Percentiles rank a stretch among this genome's conserved stretches.
phyloP scores from a whole-genome alignment of 1,140 invertebrate genomes.

The Tetragonula clypearis region DNA sequence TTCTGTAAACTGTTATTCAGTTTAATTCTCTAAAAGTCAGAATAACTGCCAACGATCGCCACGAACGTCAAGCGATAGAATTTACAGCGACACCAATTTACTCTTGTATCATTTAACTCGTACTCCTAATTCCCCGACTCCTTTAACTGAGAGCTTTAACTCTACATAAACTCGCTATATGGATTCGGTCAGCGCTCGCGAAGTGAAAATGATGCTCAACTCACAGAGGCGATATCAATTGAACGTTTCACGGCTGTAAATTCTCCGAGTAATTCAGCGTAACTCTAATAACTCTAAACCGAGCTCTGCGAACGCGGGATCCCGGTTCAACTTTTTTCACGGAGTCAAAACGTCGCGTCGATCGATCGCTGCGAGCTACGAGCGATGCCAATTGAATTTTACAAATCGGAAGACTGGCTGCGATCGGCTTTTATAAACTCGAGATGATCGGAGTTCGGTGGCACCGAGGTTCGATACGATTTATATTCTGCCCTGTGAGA shows the following conservation, averaged over 20 bases:
- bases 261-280: background rate
- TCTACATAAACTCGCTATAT: background rate
- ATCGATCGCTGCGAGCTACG: background rate
- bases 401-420: background rate
- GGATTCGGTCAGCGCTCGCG: too few relatives aligned
- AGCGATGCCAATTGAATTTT: background rate
- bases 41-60: too few relatives aligned
- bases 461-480: constrained; percentile 2
- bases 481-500: background rate
- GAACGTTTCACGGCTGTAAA: background rate
- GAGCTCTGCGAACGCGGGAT: background rate
- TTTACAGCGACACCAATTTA: too few relatives aligned
- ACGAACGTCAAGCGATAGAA: too few relatives aligned
- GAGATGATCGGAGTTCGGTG: background rate
- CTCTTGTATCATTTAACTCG: too few relatives aligned
- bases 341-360: background rate
- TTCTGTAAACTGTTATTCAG: too few relatives aligned
- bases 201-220: background rate
- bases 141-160: too few relatives aligned
- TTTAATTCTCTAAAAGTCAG: too few relatives aligned
- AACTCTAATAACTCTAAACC: too few relatives aligned
- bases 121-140: too few relatives aligned
- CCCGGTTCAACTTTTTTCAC: background rate
- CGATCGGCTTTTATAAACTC: background rate
- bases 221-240: background rate